Percentiles rank a stretch among this genome's conserved stretches.
These are phyloP conservation scores for Patella caerulea DNA, from an alignment of 2,888 invertebrate species.

Conservation along the genomic window DNA sequence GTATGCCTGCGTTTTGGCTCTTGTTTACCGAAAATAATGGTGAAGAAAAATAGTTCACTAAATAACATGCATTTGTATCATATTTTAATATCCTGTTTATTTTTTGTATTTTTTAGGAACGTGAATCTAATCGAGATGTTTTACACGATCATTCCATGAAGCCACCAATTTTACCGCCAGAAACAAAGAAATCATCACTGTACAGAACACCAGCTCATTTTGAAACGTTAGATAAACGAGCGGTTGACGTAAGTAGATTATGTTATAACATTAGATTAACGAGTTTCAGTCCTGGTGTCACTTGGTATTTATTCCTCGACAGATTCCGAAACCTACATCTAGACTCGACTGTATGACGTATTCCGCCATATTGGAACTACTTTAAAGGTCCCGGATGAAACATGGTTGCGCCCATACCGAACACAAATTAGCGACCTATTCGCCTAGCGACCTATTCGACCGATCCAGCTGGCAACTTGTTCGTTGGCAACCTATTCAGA, in stretches of 20 bases:
- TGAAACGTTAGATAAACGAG: conserved; percentile 93
- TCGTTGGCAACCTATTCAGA: no score
- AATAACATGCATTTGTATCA: not conserved
- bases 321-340: no score
- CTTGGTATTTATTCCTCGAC: no score
- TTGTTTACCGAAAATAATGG: not conserved
- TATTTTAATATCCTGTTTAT: not conserved
- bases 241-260: conserved; percentile 77
- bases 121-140: conserved; percentile 56
- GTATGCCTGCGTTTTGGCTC: not conserved
- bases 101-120: conserved; percentile 44
- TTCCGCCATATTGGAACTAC: no score
- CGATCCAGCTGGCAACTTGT: no score
- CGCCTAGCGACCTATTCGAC: no score
- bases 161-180: conserved; percentile 82
- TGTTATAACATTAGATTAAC: no score
- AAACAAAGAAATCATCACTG: conserved; percentile 76
- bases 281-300: no score
- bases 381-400: no score
- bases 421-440: no score
- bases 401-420: no score
- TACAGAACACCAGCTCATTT: conserved; percentile 95
- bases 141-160: conserved; percentile 82
- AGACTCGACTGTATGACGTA: no score
- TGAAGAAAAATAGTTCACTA: not conserved